Evolutionary conservation across 2,888 invertebrate genomes (phyloP), one percentile per base, ranked within the genome.

Genomic region (Neocrepidodera transversa): DNA sequence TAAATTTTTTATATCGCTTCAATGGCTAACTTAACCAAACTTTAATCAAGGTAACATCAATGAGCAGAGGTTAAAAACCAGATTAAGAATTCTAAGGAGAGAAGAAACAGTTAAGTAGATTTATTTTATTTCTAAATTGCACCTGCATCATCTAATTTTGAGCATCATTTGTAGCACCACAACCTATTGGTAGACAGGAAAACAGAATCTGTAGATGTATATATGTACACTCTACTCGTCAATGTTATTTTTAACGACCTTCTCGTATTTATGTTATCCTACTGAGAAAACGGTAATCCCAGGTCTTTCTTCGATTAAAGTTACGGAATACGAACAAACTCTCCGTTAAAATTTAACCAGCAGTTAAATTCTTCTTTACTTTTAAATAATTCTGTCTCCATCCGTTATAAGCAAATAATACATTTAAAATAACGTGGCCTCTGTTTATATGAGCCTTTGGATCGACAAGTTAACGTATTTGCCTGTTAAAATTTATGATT

Each of bases 221-320:
- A 23, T 23, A 5, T 23, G 6, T 23, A 23, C 6, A 23, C 6
- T 23, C 6, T 23, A 23, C 3, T 23, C 23, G 23, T 3, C 23
- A 23, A 23, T 23, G 3, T 23, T 5, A 23, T 23, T 5, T 23
- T 23, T 6, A 23, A 23, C 6, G 6, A 38, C 17, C 38, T 38
- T 7, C 38, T 38, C 17, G 10, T 2, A 6, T 17, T 18, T 17
- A 32, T 48, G 35, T 20, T 17, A 4, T 20, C 35, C 20, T 35
- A 14, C 8, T 32, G 20, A 32, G 32, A 48, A 48, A 48, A 48
- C 48, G 48, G 48, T 48, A 48, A 48, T 48, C 48, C 48, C 48
- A 48, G 48, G 35, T 32, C 48, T 32, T 48, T 38, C 38, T 38
- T 32, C 32, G 32, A 13, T 32, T 32, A 32, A 32, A 32, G 32